Evolutionary conservation across 1,140 invertebrate species (phyloP), one percentile per base, ranked within the genome.

Genomic region (Orius insidiosus): DNA sequence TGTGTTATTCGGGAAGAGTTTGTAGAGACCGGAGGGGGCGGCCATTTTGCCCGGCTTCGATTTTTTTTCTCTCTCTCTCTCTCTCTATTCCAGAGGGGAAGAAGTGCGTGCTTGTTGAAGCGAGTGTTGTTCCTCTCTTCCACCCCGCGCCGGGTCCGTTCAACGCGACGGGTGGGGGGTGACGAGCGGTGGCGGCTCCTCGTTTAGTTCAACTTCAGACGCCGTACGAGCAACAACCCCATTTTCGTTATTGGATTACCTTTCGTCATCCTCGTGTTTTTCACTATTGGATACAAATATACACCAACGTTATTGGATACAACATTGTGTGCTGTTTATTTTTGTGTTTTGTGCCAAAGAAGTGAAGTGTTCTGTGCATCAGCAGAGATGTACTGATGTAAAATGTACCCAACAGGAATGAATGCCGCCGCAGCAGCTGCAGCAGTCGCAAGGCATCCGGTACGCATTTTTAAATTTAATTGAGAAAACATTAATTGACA

Each of bases 391-490:
- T 46, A 24, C 44, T 50, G 49, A 50, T 50, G 49, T 46, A 50
- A 48, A 32, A 58, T 58, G 56, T 58, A 56, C 56, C 55, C 56
- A 44, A 49, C 55, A 49, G 54, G 54, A 30, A 58, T 54, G 51
- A 58, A 56, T 53, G 54, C 56, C 39, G 54, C 54, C 49, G 56
- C 56, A 45, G 56, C 56, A 44, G 56, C 56, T 43, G 56, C 56
- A 34, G 56, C 56, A 33, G 56, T 55, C 35, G 52, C 55, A 30
- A 48, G 56, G 42, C 56, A 58, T 49, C 56, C 56, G 52, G 56
- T 58, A 52, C 50, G 24, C n/a, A n/a, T n/a, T n/a, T n/a, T 24
- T 24, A 24, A 24, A 24, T 24, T 24, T 7, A n/a, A 24, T 24
- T 24, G 7, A 24, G 24, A 24, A 4, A 24, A 24, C 24, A 24